phyloP scores from a whole-genome alignment of 2,888 invertebrate genomes.

The Atherix ibis region DNA sequence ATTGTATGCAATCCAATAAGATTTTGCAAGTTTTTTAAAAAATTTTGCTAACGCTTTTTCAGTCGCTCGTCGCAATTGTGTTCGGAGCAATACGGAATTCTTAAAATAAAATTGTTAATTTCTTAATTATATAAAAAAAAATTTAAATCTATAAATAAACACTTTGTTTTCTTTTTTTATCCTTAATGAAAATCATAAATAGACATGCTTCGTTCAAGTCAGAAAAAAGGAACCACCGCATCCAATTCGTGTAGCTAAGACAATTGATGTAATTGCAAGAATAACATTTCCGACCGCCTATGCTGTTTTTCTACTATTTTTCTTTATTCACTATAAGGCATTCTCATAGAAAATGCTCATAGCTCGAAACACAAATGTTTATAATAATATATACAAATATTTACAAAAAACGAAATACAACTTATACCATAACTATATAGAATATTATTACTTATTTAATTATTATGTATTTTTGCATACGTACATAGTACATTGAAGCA shows the following conservation, averaged over 20 bases:
- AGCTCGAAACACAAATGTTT: constrained; percentile 3
- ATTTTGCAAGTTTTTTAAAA: no score
- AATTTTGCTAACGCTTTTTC: no score
- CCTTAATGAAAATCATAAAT: no score
- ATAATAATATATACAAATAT: constrained; percentile 3
- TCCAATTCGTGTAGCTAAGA: constrained; percentile 85
- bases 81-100: no score
- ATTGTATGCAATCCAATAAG: no score
- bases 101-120: no score
- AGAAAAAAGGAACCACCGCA: constrained; percentile 84
- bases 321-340: constrained; percentile 88
- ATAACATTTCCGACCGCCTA: constrained; percentile 88
- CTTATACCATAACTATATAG: constrained; percentile 2
- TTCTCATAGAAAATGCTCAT: constrained; percentile 34
- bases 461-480: constrained; percentile 6
- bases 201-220: constrained; percentile 72
- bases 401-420: constrained; percentile 1
- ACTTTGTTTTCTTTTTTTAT: no score
- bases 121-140: no score
- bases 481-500: no score
- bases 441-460: constrained; percentile 5
- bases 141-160: no score
- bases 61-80: no score
- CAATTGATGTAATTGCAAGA: constrained; percentile 85
- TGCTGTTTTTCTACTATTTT: constrained; percentile 85